phyloP scores from a whole-genome alignment of 1,140 invertebrate genomes.

The Polypedilum pembai region DNA sequence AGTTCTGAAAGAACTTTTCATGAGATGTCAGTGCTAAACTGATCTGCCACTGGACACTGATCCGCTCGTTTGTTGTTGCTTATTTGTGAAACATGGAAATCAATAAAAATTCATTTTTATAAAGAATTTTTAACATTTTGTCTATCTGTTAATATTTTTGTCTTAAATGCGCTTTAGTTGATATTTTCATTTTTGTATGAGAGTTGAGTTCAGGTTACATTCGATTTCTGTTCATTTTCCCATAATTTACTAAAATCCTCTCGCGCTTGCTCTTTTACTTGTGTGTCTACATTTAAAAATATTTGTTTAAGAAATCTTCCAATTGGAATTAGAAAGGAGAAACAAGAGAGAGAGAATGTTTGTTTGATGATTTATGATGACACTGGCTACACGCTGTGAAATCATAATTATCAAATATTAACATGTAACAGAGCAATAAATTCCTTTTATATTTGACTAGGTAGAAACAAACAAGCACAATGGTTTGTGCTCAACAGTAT shows the following conservation, averaged over 20 bases:
- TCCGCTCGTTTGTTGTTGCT: background rate
- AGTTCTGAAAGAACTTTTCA: too few relatives aligned
- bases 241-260: slow-evolving; percentile 3
- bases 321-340: slow-evolving; percentile 6
- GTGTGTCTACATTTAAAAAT: too few relatives aligned
- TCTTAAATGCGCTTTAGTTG: too few relatives aligned
- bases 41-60: too few relatives aligned
- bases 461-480: background rate
- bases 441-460: slow-evolving; percentile 3
- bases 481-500: background rate
- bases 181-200: background rate
- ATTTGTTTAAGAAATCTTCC: background rate
- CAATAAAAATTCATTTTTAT: slow-evolving; percentile 5
- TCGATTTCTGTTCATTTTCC: slow-evolving; percentile 24
- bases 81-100: slow-evolving; percentile 22
- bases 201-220: background rate
- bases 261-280: too few relatives aligned
- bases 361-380: slow-evolving; percentile 25
- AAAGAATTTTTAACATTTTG: too few relatives aligned
- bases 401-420: slow-evolving; percentile 26
- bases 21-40: too few relatives aligned
- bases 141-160: too few relatives aligned
- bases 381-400: slow-evolving; percentile 17
- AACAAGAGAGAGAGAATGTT: background rate
- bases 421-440: slow-evolving; percentile 21